Conservation (phyloP, 2,797 vertebrate species). For the Vultur gryphus region DNA sequence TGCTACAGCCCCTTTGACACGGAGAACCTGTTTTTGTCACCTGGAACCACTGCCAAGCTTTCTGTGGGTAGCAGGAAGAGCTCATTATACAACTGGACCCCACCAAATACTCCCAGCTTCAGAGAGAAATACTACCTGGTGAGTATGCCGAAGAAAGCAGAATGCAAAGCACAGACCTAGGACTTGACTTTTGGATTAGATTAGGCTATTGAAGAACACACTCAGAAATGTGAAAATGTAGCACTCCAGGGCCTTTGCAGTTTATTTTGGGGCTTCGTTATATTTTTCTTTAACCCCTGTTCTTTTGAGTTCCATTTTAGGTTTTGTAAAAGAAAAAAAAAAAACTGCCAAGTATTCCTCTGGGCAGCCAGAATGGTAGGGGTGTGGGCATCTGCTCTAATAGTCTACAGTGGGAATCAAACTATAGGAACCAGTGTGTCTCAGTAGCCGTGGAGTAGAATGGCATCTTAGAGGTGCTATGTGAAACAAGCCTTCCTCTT, state of each 20-base stretch:
- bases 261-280: background rate
- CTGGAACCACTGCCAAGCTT: conserved; percentile 78
- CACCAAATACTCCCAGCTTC: conserved; percentile 91
- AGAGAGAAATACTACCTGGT: conserved; percentile 91
- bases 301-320: background rate
- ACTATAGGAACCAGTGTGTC: background rate
- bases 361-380: background rate
- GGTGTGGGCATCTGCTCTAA: background rate
- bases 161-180: background rate
- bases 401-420: background rate
- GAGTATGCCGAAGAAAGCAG: conserved; percentile 44
- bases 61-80: conserved; percentile 86
- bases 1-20: conserved; percentile 74
- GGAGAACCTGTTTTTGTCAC: conserved; percentile 81
- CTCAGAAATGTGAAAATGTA: background rate
- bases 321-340: background rate
- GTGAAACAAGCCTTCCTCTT: background rate
- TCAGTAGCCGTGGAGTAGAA: background rate
- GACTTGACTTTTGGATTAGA: background rate
- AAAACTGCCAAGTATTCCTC: background rate
- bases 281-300: background rate
- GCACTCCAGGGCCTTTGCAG: background rate
- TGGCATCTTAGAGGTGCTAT: background rate
- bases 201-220: background rate
- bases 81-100: conserved; percentile 88